Conservation (phyloP, 2,888 invertebrate genomes). For the Choristoneura rosaceana region DNA sequence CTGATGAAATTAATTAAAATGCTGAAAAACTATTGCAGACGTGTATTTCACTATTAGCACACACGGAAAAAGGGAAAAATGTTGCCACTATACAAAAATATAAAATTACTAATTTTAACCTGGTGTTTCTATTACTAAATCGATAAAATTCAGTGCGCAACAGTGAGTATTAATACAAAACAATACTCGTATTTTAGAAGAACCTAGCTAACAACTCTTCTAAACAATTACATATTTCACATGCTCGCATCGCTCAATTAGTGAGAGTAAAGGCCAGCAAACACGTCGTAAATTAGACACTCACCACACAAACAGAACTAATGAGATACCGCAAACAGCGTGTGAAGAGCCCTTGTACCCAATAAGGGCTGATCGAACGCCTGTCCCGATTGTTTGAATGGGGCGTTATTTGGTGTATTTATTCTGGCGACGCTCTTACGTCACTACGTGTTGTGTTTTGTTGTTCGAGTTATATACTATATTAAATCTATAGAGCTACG, state of each 20-base stretch:
- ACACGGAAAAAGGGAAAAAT: no score
- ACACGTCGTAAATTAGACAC: conserved; percentile 80
- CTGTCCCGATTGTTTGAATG: conserved; percentile 74
- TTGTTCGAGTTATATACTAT: neutral
- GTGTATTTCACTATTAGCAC: no score
- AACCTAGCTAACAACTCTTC: neutral
- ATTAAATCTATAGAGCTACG: neutral
- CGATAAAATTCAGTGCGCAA: no score
- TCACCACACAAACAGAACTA: conserved; percentile 74
- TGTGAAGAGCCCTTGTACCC: conserved; percentile 77
- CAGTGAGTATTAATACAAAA: neutral
- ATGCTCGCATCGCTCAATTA: conserved; percentile 63
- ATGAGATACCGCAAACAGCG: conserved; percentile 77
- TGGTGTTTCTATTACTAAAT: no score
- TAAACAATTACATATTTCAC: conserved; percentile 38
- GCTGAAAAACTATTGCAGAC: no score
- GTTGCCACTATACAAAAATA: no score
- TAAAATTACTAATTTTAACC: no score
- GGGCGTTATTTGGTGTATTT: conserved; percentile 69
- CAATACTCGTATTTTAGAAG: no score
- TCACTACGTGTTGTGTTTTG: conserved; percentile 15
- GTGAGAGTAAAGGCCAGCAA: conserved; percentile 67
- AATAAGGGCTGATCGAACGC: conserved; percentile 68
- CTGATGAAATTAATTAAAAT: no score
- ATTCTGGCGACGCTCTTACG: conserved; percentile 50